Base-by-base conservation (phyloP, 2,888 invertebrate genomes). In the Harpagoxenus sublaevis region DNA sequence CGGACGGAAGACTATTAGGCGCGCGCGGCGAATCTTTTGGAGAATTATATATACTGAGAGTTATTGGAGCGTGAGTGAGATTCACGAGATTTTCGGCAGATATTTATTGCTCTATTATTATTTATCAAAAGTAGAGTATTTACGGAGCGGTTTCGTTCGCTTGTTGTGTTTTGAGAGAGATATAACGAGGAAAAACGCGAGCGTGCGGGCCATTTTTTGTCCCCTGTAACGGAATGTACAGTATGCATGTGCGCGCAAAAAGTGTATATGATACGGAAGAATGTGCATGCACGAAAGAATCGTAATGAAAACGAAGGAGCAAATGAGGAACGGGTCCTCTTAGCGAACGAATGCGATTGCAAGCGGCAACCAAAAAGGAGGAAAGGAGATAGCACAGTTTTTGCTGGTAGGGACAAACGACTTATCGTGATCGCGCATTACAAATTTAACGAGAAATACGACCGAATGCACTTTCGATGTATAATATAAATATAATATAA, bases 111-210 rank as follows among this genome's bases (percentile, higher is more conserved):
- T 66, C 65, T 84, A 90, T 89, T 86, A 90, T 90, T 90, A 90
- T 90, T 90, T 90, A 90, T 90, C 87, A 81, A 87, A 86, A 84
- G 81, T 83, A 84, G 81, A 84, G 77, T 87, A 88, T 90, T 90
- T 90, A 88, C 78, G 87, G 86, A 88, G 88, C 90, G 75, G 90
- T 88, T 88, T 87, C 86, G 89, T 90, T 90, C 90, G 90, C 90
- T 90, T 90, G 90, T 90, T 90, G 89, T 87, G 90, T 90, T 90
- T 90, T 90, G 84, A 90, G 78, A 90, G 90, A 90, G 87, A 90
- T 90, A 89, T 90, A 90, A 87, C 83, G 70, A 68, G 70, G 42
- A 65, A 31, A 28, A 31, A 28, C 15, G 73, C 31, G 68, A 35
- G 71, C 51, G 79, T 60, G 55, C 73, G 35, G 77, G 74, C 74